phyloP scores from a whole-genome alignment of 1,140 invertebrate species.

The Polypedilum vanderplanki region DNA sequence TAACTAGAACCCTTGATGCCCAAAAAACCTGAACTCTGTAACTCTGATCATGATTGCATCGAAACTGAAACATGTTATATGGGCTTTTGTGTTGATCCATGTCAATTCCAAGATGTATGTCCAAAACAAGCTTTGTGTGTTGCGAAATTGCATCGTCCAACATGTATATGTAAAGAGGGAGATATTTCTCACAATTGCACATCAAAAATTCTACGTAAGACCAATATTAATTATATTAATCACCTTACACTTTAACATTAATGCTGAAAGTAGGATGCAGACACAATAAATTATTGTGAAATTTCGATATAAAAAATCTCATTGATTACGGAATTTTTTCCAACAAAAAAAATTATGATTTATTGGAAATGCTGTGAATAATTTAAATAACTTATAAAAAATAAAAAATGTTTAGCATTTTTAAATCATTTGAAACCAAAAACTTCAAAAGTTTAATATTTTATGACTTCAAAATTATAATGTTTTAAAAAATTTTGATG shows the following conservation, averaged over 20 bases:
- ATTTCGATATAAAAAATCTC: too few species aligned
- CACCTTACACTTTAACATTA: background rate
- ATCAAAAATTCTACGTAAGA: constrained; percentile 63
- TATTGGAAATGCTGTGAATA: too few species aligned
- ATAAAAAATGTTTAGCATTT: too few species aligned
- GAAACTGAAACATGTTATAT: constrained; percentile 67
- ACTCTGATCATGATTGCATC: constrained; percentile 66
- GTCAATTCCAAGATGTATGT: constrained; percentile 65
- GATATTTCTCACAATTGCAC: constrained; percentile 67
- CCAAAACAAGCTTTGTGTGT: constrained; percentile 61
- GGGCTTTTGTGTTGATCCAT: constrained; percentile 64
- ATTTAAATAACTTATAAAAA: too few species aligned
- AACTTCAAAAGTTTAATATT: too few species aligned
- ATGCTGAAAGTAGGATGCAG: too few species aligned
- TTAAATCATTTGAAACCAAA: too few species aligned
- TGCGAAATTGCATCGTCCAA: constrained; percentile 64
- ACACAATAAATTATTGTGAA: too few species aligned
- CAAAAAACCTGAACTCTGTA: constrained; percentile 60
- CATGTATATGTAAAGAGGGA: constrained; percentile 70
- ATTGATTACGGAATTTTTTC: too few species aligned
- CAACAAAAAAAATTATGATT: too few species aligned
- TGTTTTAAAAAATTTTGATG: too few species aligned
- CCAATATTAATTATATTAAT: background rate
- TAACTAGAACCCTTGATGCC: constrained; percentile 47
- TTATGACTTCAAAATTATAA: too few species aligned